These are phyloP conservation scores for Anguilla marmorata DNA, from an alignment of 2,797 vertebrate species.

Conservation along the genomic window DNA sequence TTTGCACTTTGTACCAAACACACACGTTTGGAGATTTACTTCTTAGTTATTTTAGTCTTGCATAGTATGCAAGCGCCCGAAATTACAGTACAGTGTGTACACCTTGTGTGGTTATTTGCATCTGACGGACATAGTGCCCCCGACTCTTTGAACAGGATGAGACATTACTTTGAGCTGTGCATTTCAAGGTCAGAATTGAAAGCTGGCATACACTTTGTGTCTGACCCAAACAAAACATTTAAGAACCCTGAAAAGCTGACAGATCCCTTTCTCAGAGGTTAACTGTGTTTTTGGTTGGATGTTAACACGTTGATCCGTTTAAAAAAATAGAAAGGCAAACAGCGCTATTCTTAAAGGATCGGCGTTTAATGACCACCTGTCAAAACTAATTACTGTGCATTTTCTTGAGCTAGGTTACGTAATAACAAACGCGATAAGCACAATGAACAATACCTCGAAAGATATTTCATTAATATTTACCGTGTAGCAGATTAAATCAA, in stretches of 20 bases:
- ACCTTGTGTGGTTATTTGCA: neutral
- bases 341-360: neutral
- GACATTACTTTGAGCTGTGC: neutral
- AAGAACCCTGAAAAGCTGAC: neutral
- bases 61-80: neutral
- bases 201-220: neutral
- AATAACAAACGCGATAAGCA: neutral
- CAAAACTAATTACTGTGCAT: neutral
- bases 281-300: neutral
- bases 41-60: neutral
- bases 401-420: neutral
- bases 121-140: neutral
- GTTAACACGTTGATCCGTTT: neutral
- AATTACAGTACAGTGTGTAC: neutral
- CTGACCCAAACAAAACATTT: neutral
- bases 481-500: neutral
- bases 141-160: neutral
- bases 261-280: too few species aligned
- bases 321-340: neutral
- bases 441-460: neutral
- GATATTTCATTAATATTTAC: neutral
- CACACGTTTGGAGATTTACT: too few species aligned
- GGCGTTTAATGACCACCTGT: constrained; percentile 1
- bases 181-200: neutral
- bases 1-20: too few species aligned